phyloP scores from a whole-genome alignment of 30 jellyfish, hydroid and myxozoan species.

The Calvadosia cruxmelitensis region DNA sequence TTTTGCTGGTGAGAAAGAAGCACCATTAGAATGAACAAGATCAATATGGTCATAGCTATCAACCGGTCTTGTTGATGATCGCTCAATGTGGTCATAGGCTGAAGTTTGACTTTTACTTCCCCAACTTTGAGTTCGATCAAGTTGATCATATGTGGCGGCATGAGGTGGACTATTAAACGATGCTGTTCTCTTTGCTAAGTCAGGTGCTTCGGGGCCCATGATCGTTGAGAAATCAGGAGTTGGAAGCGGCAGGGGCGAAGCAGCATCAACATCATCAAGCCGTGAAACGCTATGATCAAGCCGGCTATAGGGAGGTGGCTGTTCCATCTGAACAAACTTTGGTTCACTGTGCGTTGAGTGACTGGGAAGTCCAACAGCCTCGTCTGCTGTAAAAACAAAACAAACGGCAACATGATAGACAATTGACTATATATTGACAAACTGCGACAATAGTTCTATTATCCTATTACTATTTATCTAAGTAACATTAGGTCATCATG shows the following conservation, averaged over 20 bases:
- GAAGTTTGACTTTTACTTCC: slow-evolving; percentile 12
- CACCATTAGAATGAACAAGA: neutral
- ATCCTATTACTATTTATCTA: too few species aligned
- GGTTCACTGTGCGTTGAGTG: slow-evolving; percentile 2
- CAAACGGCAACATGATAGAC: too few species aligned
- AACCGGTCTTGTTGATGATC: neutral
- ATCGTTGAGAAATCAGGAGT: slow-evolving; percentile 22
- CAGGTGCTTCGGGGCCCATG: slow-evolving; percentile 31
- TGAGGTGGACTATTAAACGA: slow-evolving; percentile 1
- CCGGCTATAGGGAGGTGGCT: neutral
- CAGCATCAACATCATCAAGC: slow-evolving; percentile 10
- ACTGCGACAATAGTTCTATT: too few species aligned
- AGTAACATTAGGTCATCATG: too few species aligned
- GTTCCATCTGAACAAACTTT: neutral
- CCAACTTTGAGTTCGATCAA: slow-evolving; percentile 49
- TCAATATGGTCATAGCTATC: neutral
- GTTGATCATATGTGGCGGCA: slow-evolving; percentile 34
- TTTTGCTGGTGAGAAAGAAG: too few species aligned
- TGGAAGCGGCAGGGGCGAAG: slow-evolving; percentile 10
- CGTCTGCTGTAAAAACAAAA: too few species aligned
- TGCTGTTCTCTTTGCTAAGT: slow-evolving; percentile 37
- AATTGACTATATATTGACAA: too few species aligned
- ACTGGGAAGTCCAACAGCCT: too few species aligned
- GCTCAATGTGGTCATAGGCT: neutral
- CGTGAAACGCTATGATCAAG: neutral